Base-by-base conservation (phyloP, 2,888 invertebrate genomes). In the Aethes cnicana region DNA sequence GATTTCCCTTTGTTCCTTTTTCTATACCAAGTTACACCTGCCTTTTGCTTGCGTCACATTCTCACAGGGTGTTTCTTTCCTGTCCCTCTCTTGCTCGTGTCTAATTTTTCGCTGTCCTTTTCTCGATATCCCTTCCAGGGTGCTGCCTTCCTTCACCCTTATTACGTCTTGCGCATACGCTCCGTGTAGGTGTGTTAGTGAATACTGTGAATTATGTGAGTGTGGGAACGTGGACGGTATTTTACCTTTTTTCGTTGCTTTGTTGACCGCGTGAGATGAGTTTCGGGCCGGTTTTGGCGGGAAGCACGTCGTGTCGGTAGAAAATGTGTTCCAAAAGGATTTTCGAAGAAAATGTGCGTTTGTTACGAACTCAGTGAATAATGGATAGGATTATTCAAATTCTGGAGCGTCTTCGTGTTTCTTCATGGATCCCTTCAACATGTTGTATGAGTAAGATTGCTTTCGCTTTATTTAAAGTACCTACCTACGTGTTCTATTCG, bases 81-180 rank as follows among this genome's bases (percentile, higher is more conserved):
- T 71, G 72, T 74, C 67, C 84, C 75, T 54, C 63, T 59, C 74
- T 47, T 52, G 54, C 56, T 58, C 43, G 47, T 55, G 54, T 59
- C 58, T 39, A 30, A 48, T 64, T 64, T 20, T 53, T 57, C 57
- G 57, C 59, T 66, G 67, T 84, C 80, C 72, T 74, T 70, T 67
- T 82, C 71, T 47, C 63, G 61, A 66, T 73, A 75, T 75, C 78
- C 81, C 78, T 79, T 77, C 64, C 61, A 69, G 76, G 74, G 74
- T 78, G 82, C 81, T 82, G 80, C 73, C 81, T 66, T 74, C 80
- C 78, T 74, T 74, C 80, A 82, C 86, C 86, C 88, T 82, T 84
- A 82, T 77, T 81, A 72, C 64, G 62, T 60, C 56, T 62, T 79
- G 78, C 74, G 79, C 75, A 69, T 69, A 69, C 77, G 74, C 59